Conservation (phyloP, 2,113 vertebrate genomes). For the Clupea harengus region DNA sequence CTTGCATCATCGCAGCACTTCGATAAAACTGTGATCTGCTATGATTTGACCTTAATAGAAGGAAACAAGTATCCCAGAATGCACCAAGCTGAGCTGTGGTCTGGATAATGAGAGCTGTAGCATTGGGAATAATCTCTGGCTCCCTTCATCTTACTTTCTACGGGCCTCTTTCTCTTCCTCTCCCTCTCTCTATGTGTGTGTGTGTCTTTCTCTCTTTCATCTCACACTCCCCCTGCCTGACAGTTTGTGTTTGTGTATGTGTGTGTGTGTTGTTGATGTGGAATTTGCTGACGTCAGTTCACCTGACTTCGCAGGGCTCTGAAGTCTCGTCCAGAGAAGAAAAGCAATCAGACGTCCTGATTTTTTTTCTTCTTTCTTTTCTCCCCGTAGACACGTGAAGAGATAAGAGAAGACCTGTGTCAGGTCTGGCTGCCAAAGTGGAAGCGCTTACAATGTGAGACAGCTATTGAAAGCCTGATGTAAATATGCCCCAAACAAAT, state of each 20-base stretch:
- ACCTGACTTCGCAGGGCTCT: constrained; percentile 55
- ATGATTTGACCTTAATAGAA: background rate
- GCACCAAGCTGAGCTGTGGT: background rate
- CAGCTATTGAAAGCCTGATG: background rate
- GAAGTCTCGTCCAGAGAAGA: constrained; percentile 34
- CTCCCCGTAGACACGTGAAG: background rate
- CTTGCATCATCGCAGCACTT: background rate
- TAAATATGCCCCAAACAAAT: constrained; percentile 14
- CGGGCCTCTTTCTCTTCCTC: background rate
- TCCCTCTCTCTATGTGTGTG: background rate
- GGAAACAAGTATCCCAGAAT: background rate
- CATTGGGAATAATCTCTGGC: constrained; percentile 6
- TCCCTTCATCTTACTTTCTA: background rate
- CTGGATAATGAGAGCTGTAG: constrained; percentile 28
- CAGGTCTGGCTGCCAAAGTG: background rate
- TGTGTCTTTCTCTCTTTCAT: background rate
- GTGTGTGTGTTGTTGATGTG: constrained; percentile 24
- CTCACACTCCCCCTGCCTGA: background rate
- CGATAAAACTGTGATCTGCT: background rate
- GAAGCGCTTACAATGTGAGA: background rate
- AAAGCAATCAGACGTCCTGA: background rate
- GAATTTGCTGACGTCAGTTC: constrained; percentile 51
- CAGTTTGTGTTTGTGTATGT: constrained; percentile 31
- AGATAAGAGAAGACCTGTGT: constrained; percentile 9
- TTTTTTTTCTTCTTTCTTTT: background rate